Conservation (phyloP, 2,888 invertebrate species). For the Ecliptopera silaceata region DNA sequence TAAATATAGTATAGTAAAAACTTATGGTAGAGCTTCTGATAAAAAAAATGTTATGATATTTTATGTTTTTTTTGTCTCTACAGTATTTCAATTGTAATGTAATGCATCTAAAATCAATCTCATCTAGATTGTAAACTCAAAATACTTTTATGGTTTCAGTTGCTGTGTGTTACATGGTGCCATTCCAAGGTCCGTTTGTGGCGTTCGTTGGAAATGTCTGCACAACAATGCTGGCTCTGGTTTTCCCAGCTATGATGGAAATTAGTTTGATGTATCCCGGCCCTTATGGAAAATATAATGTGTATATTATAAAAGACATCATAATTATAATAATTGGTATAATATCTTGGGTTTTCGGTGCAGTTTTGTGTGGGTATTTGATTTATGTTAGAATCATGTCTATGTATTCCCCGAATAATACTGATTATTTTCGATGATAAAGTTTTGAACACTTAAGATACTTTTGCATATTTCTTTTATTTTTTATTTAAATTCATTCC, state of each 20-base stretch:
- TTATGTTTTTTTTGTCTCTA: too few relatives aligned
- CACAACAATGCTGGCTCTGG: constrained; percentile 54
- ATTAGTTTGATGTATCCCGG: constrained; percentile 57
- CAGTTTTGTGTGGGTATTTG: constrained; percentile 46
- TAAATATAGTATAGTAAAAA: too few relatives aligned
- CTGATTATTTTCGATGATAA: constrained; percentile 37
- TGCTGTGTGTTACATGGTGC: constrained; percentile 51
- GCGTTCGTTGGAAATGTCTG: constrained; percentile 65
- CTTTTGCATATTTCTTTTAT: too few relatives aligned
- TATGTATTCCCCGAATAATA: constrained; percentile 39
- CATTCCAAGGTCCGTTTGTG: constrained; percentile 64
- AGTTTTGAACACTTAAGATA: neutral
- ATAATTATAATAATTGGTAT: constrained; percentile 49
- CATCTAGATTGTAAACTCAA: too few relatives aligned
- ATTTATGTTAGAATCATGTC: constrained; percentile 52
- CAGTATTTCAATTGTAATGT: too few relatives aligned
- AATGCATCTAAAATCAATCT: too few relatives aligned
- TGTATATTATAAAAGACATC: constrained; percentile 51
- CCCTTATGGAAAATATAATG: constrained; percentile 48
- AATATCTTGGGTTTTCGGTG: constrained; percentile 45
- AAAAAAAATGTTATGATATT: too few relatives aligned
- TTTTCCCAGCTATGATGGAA: constrained; percentile 67
- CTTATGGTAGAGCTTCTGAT: too few relatives aligned
- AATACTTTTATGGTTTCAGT: constrained; percentile 49
- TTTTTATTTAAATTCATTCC: neutral